Conservation (phyloP, 2,113 vertebrate genomes). For the Macquaria australasica region DNA sequence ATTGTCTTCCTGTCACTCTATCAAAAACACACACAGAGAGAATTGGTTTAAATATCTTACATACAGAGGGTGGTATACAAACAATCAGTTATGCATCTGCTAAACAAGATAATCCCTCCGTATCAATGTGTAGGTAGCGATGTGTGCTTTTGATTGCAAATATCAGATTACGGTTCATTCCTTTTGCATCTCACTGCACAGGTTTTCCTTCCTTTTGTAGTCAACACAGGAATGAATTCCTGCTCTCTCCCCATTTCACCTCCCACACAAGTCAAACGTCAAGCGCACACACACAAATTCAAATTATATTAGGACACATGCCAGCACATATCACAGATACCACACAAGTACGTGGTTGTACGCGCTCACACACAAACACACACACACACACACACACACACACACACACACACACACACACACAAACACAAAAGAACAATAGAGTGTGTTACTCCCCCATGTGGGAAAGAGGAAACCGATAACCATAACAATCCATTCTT, state of each 20-base stretch:
- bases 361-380: background rate
- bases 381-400: background rate
- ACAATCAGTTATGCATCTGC: slow-evolving; percentile 20
- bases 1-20: slow-evolving; percentile 21
- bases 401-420: background rate
- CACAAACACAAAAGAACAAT: slow-evolving; percentile 16
- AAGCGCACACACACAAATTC: slow-evolving; percentile 36
- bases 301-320: slow-evolving; percentile 44
- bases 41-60: background rate
- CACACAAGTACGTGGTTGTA: background rate
- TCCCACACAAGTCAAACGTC: slow-evolving; percentile 36
- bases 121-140: background rate
- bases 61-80: slow-evolving; percentile 6
- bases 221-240: slow-evolving; percentile 21
- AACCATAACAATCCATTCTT: slow-evolving; percentile 47
- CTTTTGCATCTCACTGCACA: slow-evolving; percentile 4
- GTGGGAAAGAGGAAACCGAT: slow-evolving; percentile 31
- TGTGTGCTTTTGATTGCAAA: slow-evolving; percentile 49
- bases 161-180: slow-evolving; percentile 41
- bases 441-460: slow-evolving; percentile 11
- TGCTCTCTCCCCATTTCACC: slow-evolving; percentile 15
- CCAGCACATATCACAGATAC: slow-evolving; percentile 36
- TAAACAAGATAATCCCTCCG: slow-evolving; percentile 47
- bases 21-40: background rate
- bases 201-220: slow-evolving; percentile 16